A percentile compares a stretch with the other conserved stretches of the same genome.
These are phyloP conservation scores for Micromys minutus DNA, from an alignment of 2,113 vertebrate genomes.

Conservation along the genomic window DNA sequence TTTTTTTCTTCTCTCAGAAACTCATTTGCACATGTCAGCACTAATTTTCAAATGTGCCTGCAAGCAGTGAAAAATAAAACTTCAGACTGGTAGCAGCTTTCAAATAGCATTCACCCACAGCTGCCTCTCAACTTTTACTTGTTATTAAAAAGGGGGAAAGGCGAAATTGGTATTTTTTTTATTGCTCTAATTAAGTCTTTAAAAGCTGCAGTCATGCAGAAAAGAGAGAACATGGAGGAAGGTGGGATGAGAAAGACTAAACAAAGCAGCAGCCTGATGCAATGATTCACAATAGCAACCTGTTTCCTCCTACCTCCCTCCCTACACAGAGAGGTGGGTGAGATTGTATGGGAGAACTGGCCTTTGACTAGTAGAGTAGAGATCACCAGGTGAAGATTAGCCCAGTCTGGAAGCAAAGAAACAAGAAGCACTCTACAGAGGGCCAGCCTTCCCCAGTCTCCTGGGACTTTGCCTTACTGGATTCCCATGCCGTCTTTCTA, in stretches of 20 bases:
- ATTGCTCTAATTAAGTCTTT: slow-evolving; percentile 78
- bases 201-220: slow-evolving; percentile 44
- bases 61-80: slow-evolving; percentile 72
- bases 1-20: slow-evolving; percentile 1
- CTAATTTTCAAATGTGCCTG: slow-evolving; percentile 68
- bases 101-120: slow-evolving; percentile 44
- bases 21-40: slow-evolving; percentile 71
- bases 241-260: neutral
- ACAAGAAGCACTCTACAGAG: neutral
- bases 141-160: slow-evolving; percentile 67
- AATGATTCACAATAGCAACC: slow-evolving; percentile 40
- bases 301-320: neutral
- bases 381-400: neutral
- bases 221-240: slow-evolving; percentile 1
- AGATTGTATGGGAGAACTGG: neutral
- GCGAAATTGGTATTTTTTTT: slow-evolving; percentile 70
- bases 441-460: neutral
- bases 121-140: slow-evolving; percentile 72
- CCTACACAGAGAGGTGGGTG: neutral
- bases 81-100: slow-evolving; percentile 72
- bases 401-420: neutral
- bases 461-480: neutral
- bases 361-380: neutral
- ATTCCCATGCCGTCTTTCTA: neutral
- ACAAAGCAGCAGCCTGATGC: slow-evolving; percentile 49